Percentiles rank a stretch among this genome's conserved stretches.
Conservation (phyloP, 2,888 invertebrate species). For the Seira sanloemensis region DNA sequence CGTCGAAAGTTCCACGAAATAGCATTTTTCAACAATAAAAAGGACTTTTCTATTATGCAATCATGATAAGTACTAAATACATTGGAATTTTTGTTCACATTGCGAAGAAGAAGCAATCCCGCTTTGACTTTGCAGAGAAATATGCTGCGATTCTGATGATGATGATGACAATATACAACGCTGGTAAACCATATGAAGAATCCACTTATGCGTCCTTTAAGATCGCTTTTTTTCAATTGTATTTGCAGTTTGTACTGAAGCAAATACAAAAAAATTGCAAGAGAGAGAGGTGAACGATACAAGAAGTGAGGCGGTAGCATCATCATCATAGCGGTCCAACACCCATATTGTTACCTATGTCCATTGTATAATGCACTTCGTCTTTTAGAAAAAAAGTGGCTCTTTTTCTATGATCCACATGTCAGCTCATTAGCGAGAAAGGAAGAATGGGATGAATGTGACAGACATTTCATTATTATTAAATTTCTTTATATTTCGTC, state of each 20-base stretch:
- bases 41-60: slow-evolving; percentile 51
- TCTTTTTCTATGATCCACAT: slow-evolving; percentile 57
- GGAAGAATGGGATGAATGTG: slow-evolving; percentile 64
- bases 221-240: background rate
- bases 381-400: slow-evolving; percentile 36
- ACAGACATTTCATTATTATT: slow-evolving; percentile 65
- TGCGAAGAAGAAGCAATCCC: slow-evolving; percentile 41
- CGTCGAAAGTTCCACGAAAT: too few relatives aligned
- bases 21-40: slow-evolving; percentile 44
- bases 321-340: slow-evolving; percentile 55
- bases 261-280: slow-evolving; percentile 35
- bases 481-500: slow-evolving; percentile 63
- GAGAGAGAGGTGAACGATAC: slow-evolving; percentile 48
- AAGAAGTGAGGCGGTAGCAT: slow-evolving; percentile 57
- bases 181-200: slow-evolving; percentile 25
- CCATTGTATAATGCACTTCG: slow-evolving; percentile 20
- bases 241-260: slow-evolving; percentile 15
- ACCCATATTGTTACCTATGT: slow-evolving; percentile 50
- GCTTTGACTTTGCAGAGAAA: too few relatives aligned
- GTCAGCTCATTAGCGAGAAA: slow-evolving; percentile 64
- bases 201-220: slow-evolving; percentile 36
- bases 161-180: slow-evolving; percentile 18
- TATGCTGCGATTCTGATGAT: background rate
- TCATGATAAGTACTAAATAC: slow-evolving; percentile 40
- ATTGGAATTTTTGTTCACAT: slow-evolving; percentile 36